Evolutionary conservation across 2,113 vertebrate species (phyloP), one percentile per base, ranked within the genome.

Genomic region (Hemiscyllium ocellatum): DNA sequence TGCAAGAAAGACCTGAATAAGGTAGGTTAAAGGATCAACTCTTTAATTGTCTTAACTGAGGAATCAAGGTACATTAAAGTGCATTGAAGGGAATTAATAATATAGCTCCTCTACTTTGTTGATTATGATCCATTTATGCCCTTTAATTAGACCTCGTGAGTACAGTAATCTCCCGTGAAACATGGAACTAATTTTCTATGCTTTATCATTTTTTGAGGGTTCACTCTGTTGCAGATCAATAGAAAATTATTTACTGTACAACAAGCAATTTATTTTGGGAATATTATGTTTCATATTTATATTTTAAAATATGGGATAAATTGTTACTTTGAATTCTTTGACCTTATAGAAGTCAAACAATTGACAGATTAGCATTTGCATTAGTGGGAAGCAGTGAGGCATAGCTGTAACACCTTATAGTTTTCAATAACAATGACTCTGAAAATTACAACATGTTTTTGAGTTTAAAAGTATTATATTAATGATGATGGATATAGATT

Each of bases 191-290:
- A n/a, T 78, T 90, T 93, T 68, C 4, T 65, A 91, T 56, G 33
- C 56, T 91, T 91, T 37, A 91, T 91, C 89, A 66, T 7, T 66
- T 15, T 93, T 93, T 68, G 89, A 37, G 17, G 4, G 33, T 91
- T n/a, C 61, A 66, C 65, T 37, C 5, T 65, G 29, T 93, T 93
- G 61, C 7, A 61, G 61, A 37, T 93, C 33, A 33, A 66, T 8
- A 37, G 2, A 93, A 66, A 66, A 93, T 66, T 66, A 37, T 33
- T 66, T 93, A 33, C 17, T 33, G 10, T 66, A 37, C 37, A 66
- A 66, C 89, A 66, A 33, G 61, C 61, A 37, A 93, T 93, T 93
- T 93, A 93, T 93, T 91, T 91, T 19, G 61, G 8, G 61, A 66
- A 66, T 66, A 93, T 91, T 3, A 13, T 91, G 56, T 65, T 65